Evolutionary conservation across 35 echinoderm and acorn worm species (phyloP).

Genomic region (Amphiura filiformis): DNA sequence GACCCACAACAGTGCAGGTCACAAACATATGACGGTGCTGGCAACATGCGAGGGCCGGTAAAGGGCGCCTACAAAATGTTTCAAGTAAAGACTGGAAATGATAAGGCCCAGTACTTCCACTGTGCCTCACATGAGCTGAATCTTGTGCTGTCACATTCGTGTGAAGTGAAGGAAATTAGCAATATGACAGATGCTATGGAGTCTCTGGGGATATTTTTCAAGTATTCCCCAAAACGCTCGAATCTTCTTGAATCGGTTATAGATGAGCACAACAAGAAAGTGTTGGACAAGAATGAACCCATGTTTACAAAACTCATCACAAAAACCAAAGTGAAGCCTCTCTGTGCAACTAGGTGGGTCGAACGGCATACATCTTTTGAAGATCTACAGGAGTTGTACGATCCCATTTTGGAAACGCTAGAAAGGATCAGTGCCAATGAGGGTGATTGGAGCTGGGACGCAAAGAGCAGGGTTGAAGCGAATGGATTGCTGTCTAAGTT

Average conservation of each 20-base stretch:
- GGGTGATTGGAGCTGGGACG: not conserved
- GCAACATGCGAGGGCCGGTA: constrained; percentile 45
- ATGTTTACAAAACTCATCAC: no score
- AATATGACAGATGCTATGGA: constrained; percentile 31
- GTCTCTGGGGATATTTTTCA: constrained; percentile 22
- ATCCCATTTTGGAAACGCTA: not conserved
- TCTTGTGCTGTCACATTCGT: constrained; percentile 31
- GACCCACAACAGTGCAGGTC: no score
- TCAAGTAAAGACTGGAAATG: no score
- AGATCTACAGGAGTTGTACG: constrained; percentile 38
- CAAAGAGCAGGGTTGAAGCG: not conserved
- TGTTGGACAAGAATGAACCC: no score
- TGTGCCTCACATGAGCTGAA: constrained; percentile 60
- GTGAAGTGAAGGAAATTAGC: constrained; percentile 27
- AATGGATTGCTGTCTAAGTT: not conserved
- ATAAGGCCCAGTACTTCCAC: no score
- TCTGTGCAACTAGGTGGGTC: constrained; percentile 66
- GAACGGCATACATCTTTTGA: constrained; percentile 49
- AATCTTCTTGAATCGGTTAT: no score
- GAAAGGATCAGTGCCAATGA: not conserved
- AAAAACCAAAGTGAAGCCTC: constrained; percentile 5
- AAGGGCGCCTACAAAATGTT: no score
- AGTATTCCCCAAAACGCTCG: constrained; percentile 58
- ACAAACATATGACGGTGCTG: constrained; percentile 47
- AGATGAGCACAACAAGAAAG: no score